A percentile compares a stretch with the other conserved stretches of the same genome.
Conservation (phyloP, 2,888 invertebrate species). For the Malthinus flaveolus region DNA sequence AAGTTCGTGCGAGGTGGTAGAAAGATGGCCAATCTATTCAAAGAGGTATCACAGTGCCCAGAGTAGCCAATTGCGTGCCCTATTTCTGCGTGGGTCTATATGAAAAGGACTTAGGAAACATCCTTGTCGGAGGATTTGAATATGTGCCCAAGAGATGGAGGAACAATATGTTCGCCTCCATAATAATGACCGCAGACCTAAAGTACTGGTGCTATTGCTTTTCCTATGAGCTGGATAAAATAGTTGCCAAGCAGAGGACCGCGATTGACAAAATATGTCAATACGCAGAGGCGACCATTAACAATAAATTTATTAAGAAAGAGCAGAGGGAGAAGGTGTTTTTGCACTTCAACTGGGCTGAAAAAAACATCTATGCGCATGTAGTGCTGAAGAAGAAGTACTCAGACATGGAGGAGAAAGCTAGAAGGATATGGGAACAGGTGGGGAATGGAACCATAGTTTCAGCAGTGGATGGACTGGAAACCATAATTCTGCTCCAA, state of each 20-base stretch:
- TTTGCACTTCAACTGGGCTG: no score
- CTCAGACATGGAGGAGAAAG: no score
- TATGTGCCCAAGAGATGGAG: not conserved
- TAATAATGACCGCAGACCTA: not conserved
- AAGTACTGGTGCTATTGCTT: not conserved
- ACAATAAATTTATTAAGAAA: not conserved
- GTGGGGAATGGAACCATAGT: no score
- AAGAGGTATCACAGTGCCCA: not conserved
- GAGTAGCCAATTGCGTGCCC: not conserved
- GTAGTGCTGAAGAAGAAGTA: no score
- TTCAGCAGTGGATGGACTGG: no score
- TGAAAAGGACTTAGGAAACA: not conserved
- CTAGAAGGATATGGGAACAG: no score
- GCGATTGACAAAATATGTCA: no score
- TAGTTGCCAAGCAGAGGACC: not conserved
- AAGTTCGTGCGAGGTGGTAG: no score
- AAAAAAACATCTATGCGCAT: no score
- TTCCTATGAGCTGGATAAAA: not conserved
- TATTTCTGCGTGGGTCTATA: not conserved
- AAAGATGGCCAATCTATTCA: no score
- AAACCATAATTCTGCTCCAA: no score
- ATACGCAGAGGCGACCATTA: not conserved
- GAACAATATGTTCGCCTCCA: not conserved
- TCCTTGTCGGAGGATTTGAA: not conserved
- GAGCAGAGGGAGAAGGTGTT: no score